These are phyloP conservation scores for Naja naja DNA, from an alignment of 2,113 vertebrate species.

Conservation along the genomic window DNA sequence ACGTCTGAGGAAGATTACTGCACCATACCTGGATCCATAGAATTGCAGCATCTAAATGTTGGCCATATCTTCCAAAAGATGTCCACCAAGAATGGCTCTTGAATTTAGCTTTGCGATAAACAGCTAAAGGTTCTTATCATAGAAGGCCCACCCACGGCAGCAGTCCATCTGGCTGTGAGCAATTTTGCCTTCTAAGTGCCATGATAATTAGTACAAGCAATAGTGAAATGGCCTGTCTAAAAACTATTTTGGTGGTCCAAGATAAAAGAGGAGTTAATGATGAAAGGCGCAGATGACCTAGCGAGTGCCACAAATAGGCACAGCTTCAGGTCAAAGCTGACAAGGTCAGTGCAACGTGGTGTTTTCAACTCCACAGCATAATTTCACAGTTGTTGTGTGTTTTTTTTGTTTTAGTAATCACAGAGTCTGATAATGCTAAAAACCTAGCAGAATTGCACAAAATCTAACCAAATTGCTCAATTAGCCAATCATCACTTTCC, in stretches of 20 bases:
- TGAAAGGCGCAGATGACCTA: neutral
- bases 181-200: neutral
- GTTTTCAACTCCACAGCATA: slow-evolving; percentile 36
- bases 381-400: slow-evolving; percentile 43
- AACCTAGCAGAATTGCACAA: slow-evolving; percentile 42
- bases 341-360: neutral
- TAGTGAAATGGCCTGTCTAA: neutral
- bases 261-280: slow-evolving; percentile 23
- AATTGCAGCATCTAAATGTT: neutral
- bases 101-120: neutral
- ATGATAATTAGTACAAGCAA: neutral
- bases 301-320: slow-evolving; percentile 17
- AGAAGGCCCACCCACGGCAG: neutral
- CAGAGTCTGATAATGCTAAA: slow-evolving; percentile 41
- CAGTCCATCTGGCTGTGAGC: neutral
- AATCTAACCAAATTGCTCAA: slow-evolving; percentile 37
- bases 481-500: slow-evolving; percentile 22
- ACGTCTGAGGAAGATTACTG: neutral
- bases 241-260: neutral
- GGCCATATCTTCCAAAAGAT: neutral
- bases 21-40: neutral
- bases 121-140: neutral
- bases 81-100: neutral
- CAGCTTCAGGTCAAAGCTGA: slow-evolving; percentile 36
- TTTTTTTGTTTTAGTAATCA: slow-evolving; percentile 41